phyloP scores from a whole-genome alignment of 1,140 invertebrate genomes.

The Lysiphlebus fabarum region DNA sequence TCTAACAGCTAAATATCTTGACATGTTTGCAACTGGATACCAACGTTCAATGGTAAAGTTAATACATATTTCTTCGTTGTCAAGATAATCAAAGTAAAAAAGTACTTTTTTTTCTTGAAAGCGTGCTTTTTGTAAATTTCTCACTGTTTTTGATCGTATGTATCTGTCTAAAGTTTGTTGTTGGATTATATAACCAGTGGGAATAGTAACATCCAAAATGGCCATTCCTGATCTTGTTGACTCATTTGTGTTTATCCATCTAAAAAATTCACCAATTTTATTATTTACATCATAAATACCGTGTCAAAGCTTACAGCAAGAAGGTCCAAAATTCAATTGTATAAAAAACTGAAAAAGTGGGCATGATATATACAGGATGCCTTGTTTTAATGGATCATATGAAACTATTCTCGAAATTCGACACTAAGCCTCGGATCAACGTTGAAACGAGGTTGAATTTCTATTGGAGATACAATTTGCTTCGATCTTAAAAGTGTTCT shows the following conservation, averaged over 20 bases:
- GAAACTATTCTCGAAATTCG: too few species aligned
- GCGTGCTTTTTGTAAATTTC: conserved; percentile 79
- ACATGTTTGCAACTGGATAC: conserved; percentile 96
- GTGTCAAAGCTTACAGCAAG: too few species aligned
- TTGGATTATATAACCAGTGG: conserved; percentile 91
- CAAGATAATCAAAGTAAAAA: conserved; percentile 94
- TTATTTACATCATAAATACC: too few species aligned
- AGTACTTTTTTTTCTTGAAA: conserved; percentile 76
- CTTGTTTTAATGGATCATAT: too few species aligned
- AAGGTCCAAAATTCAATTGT: too few species aligned
- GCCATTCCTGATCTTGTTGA: conserved; percentile 84
- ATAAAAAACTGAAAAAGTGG: too few species aligned
- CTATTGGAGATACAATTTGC: background rate
- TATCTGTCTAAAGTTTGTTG: conserved; percentile 85
- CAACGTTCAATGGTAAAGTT: conserved; percentile 90
- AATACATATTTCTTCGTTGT: conserved; percentile 79
- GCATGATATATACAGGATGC: too few species aligned
- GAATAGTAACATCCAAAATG: conserved; percentile 86
- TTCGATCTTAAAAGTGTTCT: too few species aligned
- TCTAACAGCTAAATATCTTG: conserved; percentile 81
- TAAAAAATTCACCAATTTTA: conserved; percentile 39
- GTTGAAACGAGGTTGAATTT: background rate
- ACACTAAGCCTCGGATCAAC: too few species aligned
- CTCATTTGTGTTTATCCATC: conserved; percentile 77
- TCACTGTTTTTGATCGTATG: conserved; percentile 69